Evolutionary conservation across 2,888 invertebrate genomes (phyloP).

Genomic region (Dascillus cervinus): DNA sequence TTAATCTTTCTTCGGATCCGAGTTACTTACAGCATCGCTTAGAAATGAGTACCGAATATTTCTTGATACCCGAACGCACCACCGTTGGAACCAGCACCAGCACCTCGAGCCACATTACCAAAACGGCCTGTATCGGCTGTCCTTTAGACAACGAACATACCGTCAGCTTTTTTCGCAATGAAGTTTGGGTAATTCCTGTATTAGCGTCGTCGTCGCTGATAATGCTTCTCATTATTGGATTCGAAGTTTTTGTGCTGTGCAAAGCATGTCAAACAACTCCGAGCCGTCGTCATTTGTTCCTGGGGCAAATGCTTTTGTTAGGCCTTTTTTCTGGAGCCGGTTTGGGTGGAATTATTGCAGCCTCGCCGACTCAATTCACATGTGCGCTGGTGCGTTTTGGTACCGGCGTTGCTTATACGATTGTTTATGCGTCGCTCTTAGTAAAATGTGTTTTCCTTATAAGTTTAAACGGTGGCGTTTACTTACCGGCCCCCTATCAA

Average conservation of each 20-base stretch:
- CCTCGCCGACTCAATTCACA: constrained; percentile 69
- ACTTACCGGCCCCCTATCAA: constrained; percentile 88
- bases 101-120: constrained; percentile 34
- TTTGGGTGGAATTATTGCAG: constrained; percentile 69
- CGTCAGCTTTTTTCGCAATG: constrained; percentile 49
- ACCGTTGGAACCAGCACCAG: constrained; percentile 32
- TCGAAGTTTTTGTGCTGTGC: constrained; percentile 85
- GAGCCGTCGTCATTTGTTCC: constrained; percentile 74
- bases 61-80: constrained; percentile 60
- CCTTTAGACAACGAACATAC: constrained; percentile 22
- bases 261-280: constrained; percentile 77
- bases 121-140: constrained; percentile 36
- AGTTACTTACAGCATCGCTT: constrained; percentile 38
- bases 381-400: constrained; percentile 78
- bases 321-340: constrained; percentile 78
- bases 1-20: constrained; percentile 4
- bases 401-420: constrained; percentile 73
- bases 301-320: constrained; percentile 79
- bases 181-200: constrained; percentile 87
- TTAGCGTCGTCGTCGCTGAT: constrained; percentile 76
- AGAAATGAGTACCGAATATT: constrained; percentile 81
- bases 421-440: constrained; percentile 83
- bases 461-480: constrained; percentile 84
- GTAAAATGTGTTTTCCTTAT: constrained; percentile 92
- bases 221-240: constrained; percentile 76